Evolutionary conservation across 1,140 invertebrate genomes (phyloP).

Genomic region (Drosophila nigromelanica): DNA sequence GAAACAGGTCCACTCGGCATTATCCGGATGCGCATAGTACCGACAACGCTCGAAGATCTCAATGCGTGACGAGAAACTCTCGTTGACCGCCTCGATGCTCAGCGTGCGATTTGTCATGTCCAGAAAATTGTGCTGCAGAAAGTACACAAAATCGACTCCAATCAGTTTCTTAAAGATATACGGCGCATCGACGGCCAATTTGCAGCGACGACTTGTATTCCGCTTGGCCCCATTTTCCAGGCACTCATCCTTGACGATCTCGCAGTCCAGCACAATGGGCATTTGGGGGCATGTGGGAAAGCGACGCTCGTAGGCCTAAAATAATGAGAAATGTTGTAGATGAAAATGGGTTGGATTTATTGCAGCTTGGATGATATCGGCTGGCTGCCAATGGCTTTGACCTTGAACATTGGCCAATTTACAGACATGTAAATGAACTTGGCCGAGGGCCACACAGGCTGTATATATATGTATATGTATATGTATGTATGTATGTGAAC

Average conservation of each 20-base stretch:
- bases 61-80: slow-evolving; percentile 94
- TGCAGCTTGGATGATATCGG: neutral
- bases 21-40: slow-evolving; percentile 98
- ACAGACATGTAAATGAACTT: slow-evolving; percentile 45
- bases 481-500: neutral
- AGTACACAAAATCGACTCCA: slow-evolving; percentile 96
- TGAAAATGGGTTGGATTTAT: slow-evolving; percentile 4
- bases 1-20: slow-evolving; percentile 98
- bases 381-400: slow-evolving; percentile 32
- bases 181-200: slow-evolving; percentile 96
- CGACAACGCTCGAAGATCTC: slow-evolving; percentile 95
- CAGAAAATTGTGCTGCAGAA: slow-evolving; percentile 96
- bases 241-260: slow-evolving; percentile 91
- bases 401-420: slow-evolving; percentile 56
- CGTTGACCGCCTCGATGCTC: slow-evolving; percentile 97
- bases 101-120: slow-evolving; percentile 91
- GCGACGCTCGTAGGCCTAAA: slow-evolving; percentile 95
- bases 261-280: slow-evolving; percentile 96
- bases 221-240: slow-evolving; percentile 91
- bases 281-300: slow-evolving; percentile 98
- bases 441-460: slow-evolving; percentile 30
- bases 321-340: neutral
- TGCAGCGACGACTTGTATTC: slow-evolving; percentile 94
- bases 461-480: neutral
- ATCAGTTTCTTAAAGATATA: slow-evolving; percentile 98